A percentile compares a stretch with the other conserved stretches of the same genome.
These are phyloP conservation scores for Ceraclea dissimilis DNA, from an alignment of 2,888 invertebrate species.

Conservation along the genomic window DNA sequence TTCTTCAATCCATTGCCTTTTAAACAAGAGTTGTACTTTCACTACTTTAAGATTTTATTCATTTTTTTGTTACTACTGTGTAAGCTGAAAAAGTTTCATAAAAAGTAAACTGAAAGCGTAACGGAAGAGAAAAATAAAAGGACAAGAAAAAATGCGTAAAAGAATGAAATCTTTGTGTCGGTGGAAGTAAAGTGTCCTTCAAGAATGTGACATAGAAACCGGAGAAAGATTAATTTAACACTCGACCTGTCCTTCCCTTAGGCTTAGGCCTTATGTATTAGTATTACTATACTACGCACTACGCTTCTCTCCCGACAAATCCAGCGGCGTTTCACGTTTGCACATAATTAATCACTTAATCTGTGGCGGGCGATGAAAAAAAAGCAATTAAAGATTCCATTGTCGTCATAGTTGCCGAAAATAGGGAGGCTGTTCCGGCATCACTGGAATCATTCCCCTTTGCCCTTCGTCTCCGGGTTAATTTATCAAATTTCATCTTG, in stretches of 20 bases:
- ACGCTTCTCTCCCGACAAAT: slow-evolving; percentile 21
- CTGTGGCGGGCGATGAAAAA: slow-evolving; percentile 20
- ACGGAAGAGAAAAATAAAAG: no score
- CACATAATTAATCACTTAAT: slow-evolving; percentile 27
- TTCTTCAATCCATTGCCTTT: no score
- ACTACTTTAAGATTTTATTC: no score
- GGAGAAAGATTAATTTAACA: slow-evolving; percentile 24
- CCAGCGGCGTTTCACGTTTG: slow-evolving; percentile 24
- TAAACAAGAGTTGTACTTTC: no score
- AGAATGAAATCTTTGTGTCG: not conserved
- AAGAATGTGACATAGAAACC: not conserved
- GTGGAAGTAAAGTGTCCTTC: not conserved
- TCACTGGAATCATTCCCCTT: not conserved
- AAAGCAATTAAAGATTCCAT: slow-evolving; percentile 27
- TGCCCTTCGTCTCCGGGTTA: slow-evolving; percentile 21
- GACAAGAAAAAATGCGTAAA: no score
- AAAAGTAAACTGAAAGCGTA: no score
- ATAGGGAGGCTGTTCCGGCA: slow-evolving; percentile 5
- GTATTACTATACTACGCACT: no score
- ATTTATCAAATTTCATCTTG: slow-evolving; percentile 25
- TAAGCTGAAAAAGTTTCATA: no score
- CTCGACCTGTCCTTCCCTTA: slow-evolving; percentile 23
- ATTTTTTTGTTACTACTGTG: no score
- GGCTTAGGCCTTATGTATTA: slow-evolving; percentile 15
- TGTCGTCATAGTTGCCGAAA: slow-evolving; percentile 25